Evolutionary conservation across 2,888 invertebrate species (phyloP), one percentile per base, ranked within the genome.

Genomic region (Endotricha flammealis): DNA sequence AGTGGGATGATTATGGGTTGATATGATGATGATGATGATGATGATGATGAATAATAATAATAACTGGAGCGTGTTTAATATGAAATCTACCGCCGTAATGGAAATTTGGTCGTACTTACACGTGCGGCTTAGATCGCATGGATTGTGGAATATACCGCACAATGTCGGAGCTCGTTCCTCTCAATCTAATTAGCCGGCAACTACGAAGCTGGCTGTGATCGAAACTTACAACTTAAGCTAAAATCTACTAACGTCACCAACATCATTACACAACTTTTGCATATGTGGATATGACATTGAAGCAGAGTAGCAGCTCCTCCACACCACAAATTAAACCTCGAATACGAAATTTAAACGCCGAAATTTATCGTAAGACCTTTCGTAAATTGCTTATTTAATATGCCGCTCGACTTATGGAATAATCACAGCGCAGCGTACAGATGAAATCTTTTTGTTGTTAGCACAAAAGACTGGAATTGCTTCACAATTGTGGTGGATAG

Each of bases 171-270:
- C 64, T 60, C 58, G 66, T 63, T 64, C 61, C 44, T 35, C 49
- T 50, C 61, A 67, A 76, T 75, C 67, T 78, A 77, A 79, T 79
- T 76, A 77, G 65, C 55, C 59, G 59, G 56, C 66, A 60, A 62
- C 63, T 64, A 53, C 56, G 53, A 64, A 66, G 62, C 67, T 65
- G 60, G 62, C 61, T 50, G 57, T 62, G 60, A 74, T 74, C 62
- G 67, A 69, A 76, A 72, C 70, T 77, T 72, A 66, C 46, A 57
- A 61, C 57, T 58, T 58, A 56, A 57, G 58, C n/a, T n/a, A n/a
- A 61, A 56, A 52, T 58, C 63, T 57, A 58, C 63, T 56, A 61
- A 58, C 58, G 55, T 50, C 51, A 54, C 64, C 66, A 66, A 72
- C 65, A 64, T 64, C 66, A 73, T 76, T 73, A 68, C 56, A 47